These are phyloP conservation scores for Linnaemya vulpina DNA, from an alignment of 2,888 invertebrate genomes.

Conservation along the genomic window DNA sequence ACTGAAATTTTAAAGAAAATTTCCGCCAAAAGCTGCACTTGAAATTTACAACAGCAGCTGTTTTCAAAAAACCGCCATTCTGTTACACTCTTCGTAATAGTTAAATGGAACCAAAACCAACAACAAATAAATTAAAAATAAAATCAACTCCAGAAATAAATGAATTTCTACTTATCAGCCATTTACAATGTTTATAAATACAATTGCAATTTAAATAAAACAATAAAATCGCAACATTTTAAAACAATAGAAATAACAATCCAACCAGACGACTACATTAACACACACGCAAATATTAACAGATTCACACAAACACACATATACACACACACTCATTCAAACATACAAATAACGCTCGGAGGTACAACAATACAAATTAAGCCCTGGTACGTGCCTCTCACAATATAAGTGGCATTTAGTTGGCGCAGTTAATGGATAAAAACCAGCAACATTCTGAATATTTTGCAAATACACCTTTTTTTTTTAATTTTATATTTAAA, in stretches of 20 bases:
- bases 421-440: slow-evolving; percentile 61
- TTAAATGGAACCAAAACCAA: neutral
- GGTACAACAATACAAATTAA: slow-evolving; percentile 63
- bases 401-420: slow-evolving; percentile 66
- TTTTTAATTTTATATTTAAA: neutral
- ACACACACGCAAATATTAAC: slow-evolving; percentile 27
- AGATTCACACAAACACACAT: neutral
- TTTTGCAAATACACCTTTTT: slow-evolving; percentile 32
- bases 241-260: slow-evolving; percentile 32
- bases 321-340: neutral
- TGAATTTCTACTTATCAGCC: slow-evolving; percentile 31
- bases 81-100: neutral
- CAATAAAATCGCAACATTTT: slow-evolving; percentile 60
- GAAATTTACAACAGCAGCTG: neutral
- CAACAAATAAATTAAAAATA: slow-evolving; percentile 15
- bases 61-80: neutral
- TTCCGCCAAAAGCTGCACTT: no score
- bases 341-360: slow-evolving; percentile 9
- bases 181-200: slow-evolving; percentile 57
- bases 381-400: slow-evolving; percentile 63
- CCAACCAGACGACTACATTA: slow-evolving; percentile 18
- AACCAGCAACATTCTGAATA: slow-evolving; percentile 1
- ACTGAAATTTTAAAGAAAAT: no score
- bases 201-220: slow-evolving; percentile 66
- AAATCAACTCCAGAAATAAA: slow-evolving; percentile 20